Evolutionary conservation across 2,113 vertebrate genomes (phyloP), one percentile per base, ranked within the genome.

Genomic region (Gymnocephalus cernua): DNA sequence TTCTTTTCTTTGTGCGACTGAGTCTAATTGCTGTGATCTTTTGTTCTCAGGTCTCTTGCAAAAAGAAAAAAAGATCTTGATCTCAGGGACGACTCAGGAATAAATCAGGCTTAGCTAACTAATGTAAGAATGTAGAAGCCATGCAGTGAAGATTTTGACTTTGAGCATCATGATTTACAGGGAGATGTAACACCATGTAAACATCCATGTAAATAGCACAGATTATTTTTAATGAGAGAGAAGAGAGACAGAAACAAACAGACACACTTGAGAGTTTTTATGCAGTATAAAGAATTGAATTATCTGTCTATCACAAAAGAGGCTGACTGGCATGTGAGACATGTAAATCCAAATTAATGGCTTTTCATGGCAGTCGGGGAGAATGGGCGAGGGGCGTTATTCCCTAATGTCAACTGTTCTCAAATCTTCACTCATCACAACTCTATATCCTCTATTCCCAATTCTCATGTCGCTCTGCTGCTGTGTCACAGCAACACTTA

Each of bases 281-380:
- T 87, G 61, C 74, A 73, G 48, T 19, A 66, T 25, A 45, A 69
- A 85, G 62, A 88, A 84, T 59, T 72, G 45, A 75, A 86, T 79
- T 71, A 73, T 83, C 74, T 80, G 83, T 80, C 85, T 51, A 61
- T 89, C 83, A 87, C 74, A 32, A 69, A 32, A 69, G 64, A 77
- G 56, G 32, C 67, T 63, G 71, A 70, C 58, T 74, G 81, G 68
- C 85, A 74, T 73, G 58, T 58, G 84, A 87, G 84, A 77, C 84
- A 53, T 82, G 76, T 81, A 84, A 88, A 86, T 75, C 83, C 85
- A 86, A 92, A 90, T 92, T 69, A 93, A 92, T 87, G 80, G 86
- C 79, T 88, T 93, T 90, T 88, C 74, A 51, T 50, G 65, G 73
- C 66, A 62, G 83, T 83, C 13, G 15, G 76, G 62, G 82, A 65